These are phyloP conservation scores for Aspiorhynchus laticeps DNA, from an alignment of 2,113 vertebrate species.

Conservation along the genomic window DNA sequence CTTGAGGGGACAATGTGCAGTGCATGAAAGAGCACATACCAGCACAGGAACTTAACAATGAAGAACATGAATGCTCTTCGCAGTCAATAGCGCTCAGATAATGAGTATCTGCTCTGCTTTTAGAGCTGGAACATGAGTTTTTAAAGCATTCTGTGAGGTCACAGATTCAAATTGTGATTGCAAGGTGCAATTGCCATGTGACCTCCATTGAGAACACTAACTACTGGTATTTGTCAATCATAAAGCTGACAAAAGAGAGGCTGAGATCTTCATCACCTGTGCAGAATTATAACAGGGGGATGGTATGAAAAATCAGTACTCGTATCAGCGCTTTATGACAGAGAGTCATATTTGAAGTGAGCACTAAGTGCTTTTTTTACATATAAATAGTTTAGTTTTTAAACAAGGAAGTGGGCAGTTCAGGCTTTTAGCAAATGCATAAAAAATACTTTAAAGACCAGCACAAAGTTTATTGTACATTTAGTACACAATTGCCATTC, in stretches of 20 bases:
- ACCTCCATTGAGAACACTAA: conserved; percentile 47
- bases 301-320: not conserved
- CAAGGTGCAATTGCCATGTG: conserved; percentile 57
- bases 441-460: not conserved
- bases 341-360: not conserved
- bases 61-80: conserved; percentile 21
- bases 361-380: conserved; percentile 16
- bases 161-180: conserved; percentile 67
- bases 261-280: conserved; percentile 31
- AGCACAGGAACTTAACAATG: conserved; percentile 45
- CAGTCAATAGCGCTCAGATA: conserved; percentile 63
- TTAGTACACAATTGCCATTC: not conserved
- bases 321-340: conserved; percentile 14
- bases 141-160: conserved; percentile 45
- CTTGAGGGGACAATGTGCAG: conserved; percentile 68
- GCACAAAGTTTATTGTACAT: not conserved
- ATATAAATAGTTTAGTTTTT: conserved; percentile 4
- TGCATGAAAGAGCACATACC: conserved; percentile 69
- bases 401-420: not conserved
- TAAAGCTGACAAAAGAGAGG: conserved; percentile 39
- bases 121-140: conserved; percentile 46
- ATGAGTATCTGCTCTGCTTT: conserved; percentile 65
- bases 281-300: not conserved
- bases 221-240: conserved; percentile 46
- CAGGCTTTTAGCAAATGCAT: conserved; percentile 10